These are phyloP conservation scores for Thaumatotibia leucotreta DNA, from an alignment of 1,140 invertebrate genomes.

Conservation along the genomic window DNA sequence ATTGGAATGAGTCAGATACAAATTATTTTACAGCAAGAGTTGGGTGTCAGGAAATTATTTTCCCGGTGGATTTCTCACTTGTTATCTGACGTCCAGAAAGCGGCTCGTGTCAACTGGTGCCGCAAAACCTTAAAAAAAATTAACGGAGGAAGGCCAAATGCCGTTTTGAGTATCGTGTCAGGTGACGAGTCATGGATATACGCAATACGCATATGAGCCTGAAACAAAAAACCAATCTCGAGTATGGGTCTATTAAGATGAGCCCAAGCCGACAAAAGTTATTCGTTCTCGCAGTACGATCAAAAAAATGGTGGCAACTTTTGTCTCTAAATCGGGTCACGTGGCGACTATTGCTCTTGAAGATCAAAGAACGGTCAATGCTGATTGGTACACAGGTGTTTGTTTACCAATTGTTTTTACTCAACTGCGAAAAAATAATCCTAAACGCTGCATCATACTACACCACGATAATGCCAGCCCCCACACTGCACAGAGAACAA, in stretches of 20 bases:
- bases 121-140: not conserved
- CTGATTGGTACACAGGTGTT: conserved; percentile 26
- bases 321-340: conserved; percentile 23
- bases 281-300: conserved; percentile 33
- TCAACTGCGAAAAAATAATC: conserved; percentile 24
- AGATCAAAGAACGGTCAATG: conserved; percentile 27
- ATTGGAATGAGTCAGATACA: not conserved
- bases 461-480: conserved; percentile 28
- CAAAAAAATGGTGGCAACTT: conserved; percentile 24
- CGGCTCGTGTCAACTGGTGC: not conserved
- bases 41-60: not conserved
- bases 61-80: not conserved
- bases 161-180: not conserved
- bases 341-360: conserved; percentile 28
- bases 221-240: conserved; percentile 32
- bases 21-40: not conserved
- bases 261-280: conserved; percentile 36
- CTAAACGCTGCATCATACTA: conserved; percentile 26
- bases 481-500: conserved; percentile 24
- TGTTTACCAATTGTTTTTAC: conserved; percentile 29
- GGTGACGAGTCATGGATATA: conserved; percentile 30
- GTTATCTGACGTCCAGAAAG: not conserved
- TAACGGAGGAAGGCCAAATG: not conserved
- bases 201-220: conserved; percentile 29
- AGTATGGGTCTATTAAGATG: conserved; percentile 36